Evolutionary conservation across 2,888 invertebrate species (phyloP), one percentile per base, ranked within the genome.

Genomic region (Horisme vitalbata): DNA sequence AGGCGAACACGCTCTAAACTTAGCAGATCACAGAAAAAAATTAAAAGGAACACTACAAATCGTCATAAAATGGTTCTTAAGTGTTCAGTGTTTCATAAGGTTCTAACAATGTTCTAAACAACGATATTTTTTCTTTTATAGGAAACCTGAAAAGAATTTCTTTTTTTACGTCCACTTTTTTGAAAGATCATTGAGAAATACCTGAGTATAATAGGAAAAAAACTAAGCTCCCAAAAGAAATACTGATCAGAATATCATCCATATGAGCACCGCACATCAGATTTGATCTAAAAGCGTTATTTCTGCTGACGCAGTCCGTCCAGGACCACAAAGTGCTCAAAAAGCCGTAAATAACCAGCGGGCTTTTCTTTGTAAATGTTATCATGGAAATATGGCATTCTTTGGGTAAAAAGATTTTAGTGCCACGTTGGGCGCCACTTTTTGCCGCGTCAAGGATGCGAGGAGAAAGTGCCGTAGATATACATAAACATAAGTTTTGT

Each of bases 361-460:
- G 55, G 52, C 31, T 39, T 39, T 38, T 41, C 53, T 56, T 59
- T 56, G 54, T 54, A 45, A 45, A 56, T 50, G 48, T 52, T 52
- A 52, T 54, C 46, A 38, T 44, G 41, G 21, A 48, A 56, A 54
- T 48, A 49, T 51, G 45, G 49, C 47, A 50, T 52, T 46, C 49
- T 46, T 54, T 41, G 45, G 39, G 21, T 15, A 48, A 52, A 45
- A 51, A 50, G 10, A 37, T 49, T 55, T 52, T 45, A 33, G 38
- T 24, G 45, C 55, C 48, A 12, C 20, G 32, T 41, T 45, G 48
- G 45, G 53, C 49, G 53, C 52, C 55, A 55, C 13, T 53, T 49
- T 57, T 51, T 38, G 43, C 24, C 13, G 15, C 27, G 13, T 8
- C 21, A 27, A 15, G 4, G 26, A 32, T 41, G n/a, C 20, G 21